Percentiles rank a stretch among this genome's conserved stretches.
Evolutionary conservation across 2,888 invertebrate species (phyloP).

Genomic region (Hybos culiciformis): DNA sequence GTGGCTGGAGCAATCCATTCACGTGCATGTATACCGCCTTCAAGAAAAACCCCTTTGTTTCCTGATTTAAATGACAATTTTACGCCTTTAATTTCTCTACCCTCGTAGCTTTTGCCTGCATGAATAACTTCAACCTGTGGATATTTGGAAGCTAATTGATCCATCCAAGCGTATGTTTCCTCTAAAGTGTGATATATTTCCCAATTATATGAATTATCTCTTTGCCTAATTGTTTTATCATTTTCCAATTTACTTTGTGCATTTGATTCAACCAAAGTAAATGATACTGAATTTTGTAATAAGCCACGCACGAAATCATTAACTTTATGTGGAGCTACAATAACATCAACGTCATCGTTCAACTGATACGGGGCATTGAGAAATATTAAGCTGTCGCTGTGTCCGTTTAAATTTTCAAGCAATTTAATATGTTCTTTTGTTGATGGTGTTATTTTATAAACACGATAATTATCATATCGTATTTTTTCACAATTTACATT

Average conservation of each 20-base stretch:
- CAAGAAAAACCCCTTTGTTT: slow-evolving; percentile 45
- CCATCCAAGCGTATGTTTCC: slow-evolving; percentile 44
- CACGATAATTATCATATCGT: slow-evolving; percentile 43
- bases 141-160: slow-evolving; percentile 35
- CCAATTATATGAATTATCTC: slow-evolving; percentile 23
- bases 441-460: slow-evolving; percentile 44
- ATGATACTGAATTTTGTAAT: slow-evolving; percentile 29
- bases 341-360: slow-evolving; percentile 39
- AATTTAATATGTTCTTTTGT: slow-evolving; percentile 39
- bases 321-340: slow-evolving; percentile 29
- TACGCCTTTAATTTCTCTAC: slow-evolving; percentile 44
- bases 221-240: slow-evolving; percentile 10
- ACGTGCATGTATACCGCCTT: slow-evolving; percentile 54
- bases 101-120: slow-evolving; percentile 44
- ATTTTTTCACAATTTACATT: too few relatives aligned
- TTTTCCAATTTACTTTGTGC: slow-evolving; percentile 28
- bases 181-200: slow-evolving; percentile 25
- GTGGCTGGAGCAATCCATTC: slow-evolving; percentile 63
- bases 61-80: slow-evolving; percentile 38
- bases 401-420: slow-evolving; percentile 35
- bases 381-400: slow-evolving; percentile 36
- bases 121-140: slow-evolving; percentile 39
- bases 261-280: slow-evolving; percentile 36
- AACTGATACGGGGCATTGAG: slow-evolving; percentile 35
- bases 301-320: slow-evolving; percentile 24